Percentiles rank a stretch among this genome's conserved stretches.
Conservation (phyloP, 2,888 invertebrate species). For the Amphipoea oculea region DNA sequence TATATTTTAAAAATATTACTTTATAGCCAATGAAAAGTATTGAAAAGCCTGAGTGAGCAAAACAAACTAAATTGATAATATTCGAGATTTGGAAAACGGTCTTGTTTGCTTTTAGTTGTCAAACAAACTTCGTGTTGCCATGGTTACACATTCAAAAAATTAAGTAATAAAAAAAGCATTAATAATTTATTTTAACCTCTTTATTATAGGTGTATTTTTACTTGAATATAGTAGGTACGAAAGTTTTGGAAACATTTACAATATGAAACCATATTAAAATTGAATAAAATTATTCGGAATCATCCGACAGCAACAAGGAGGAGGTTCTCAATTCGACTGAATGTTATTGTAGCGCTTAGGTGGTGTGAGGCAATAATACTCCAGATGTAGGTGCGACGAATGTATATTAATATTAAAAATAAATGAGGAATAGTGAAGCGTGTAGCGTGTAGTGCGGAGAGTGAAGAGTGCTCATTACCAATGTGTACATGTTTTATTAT, state of each 20-base stretch:
- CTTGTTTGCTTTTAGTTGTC: slow-evolving; percentile 36
- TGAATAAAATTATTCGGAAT: not conserved
- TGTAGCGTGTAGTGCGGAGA: too few species aligned
- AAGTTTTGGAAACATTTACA: not conserved
- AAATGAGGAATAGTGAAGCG: too few species aligned
- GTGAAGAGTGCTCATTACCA: too few species aligned
- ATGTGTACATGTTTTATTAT: too few species aligned
- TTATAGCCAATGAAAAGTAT: slow-evolving; percentile 56
- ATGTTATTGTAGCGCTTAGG: too few species aligned
- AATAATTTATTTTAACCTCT: not conserved
- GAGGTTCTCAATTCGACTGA: too few species aligned
- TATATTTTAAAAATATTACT: fast-evolving
- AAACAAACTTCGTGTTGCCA: slow-evolving; percentile 72
- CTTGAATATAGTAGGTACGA: not conserved
- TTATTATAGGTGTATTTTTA: not conserved
- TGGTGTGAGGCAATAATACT: too few species aligned
- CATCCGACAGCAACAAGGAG: too few species aligned
- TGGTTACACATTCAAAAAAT: slow-evolving; percentile 65
- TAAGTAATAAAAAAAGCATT: not conserved
- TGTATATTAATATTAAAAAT: too few species aligned
- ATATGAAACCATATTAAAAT: not conserved
- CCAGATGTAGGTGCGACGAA: too few species aligned
- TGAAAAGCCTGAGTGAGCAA: not conserved
- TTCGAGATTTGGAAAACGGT: slow-evolving; percentile 2
- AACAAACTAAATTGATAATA: not conserved